A percentile compares a stretch with the other conserved stretches of the same genome.
phyloP scores from a whole-genome alignment of 2,797 vertebrate species.

The Enteromius treurensis region DNA sequence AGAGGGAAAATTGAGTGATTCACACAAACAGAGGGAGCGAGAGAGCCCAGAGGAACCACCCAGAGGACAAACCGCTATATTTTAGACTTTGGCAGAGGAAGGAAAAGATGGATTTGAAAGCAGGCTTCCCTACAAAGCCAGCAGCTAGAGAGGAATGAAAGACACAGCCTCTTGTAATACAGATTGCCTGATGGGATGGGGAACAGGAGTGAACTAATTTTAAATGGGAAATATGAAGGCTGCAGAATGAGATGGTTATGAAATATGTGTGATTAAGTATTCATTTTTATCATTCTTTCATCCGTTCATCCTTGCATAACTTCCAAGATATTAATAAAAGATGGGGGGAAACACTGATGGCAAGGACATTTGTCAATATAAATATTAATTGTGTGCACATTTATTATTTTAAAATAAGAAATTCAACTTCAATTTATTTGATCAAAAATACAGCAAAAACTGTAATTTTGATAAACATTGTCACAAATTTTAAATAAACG shows the following conservation, averaged over 20 bases:
- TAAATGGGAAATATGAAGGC: slow-evolving; percentile 38
- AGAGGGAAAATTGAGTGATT: slow-evolving; percentile 40
- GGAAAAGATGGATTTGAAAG: slow-evolving; percentile 40
- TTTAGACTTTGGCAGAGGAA: slow-evolving; percentile 37
- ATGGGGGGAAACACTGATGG: not conserved
- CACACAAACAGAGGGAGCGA: slow-evolving; percentile 43
- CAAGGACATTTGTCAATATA: not conserved
- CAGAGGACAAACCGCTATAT: slow-evolving; percentile 31
- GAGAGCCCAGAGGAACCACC: slow-evolving; percentile 26
- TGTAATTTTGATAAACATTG: not conserved
- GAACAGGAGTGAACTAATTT: slow-evolving; percentile 46
- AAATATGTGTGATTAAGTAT: not conserved
- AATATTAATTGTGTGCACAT: slow-evolving; percentile 13
- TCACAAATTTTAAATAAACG: not conserved
- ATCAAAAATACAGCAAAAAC: not conserved
- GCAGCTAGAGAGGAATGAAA: slow-evolving; percentile 52
- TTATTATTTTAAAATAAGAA: not conserved
- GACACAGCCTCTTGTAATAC: slow-evolving; percentile 48
- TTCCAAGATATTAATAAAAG: not conserved
- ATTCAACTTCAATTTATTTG: not conserved
- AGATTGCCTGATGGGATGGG: slow-evolving; percentile 42
- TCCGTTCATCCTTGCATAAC: slow-evolving; percentile 5
- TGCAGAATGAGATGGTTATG: slow-evolving; percentile 20
- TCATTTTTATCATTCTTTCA: not conserved
- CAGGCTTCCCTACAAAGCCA: slow-evolving; percentile 49